Evolutionary conservation across 1,140 invertebrate genomes (phyloP).

Genomic region (Drosophila azteca): DNA sequence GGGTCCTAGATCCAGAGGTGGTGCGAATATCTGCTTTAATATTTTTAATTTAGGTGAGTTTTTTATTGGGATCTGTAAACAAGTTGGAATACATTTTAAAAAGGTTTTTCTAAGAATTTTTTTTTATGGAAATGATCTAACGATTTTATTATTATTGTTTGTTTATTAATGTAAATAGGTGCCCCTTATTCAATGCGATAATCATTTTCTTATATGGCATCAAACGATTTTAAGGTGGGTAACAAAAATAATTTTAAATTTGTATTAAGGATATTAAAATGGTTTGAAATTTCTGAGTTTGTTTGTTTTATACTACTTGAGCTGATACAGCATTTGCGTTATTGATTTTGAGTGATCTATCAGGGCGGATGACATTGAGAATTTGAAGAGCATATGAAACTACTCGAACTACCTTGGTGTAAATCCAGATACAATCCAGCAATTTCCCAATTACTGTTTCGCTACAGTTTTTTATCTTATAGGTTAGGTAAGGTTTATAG

Average conservation of each 20-base stretch:
- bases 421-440: too few species aligned
- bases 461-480: too few species aligned
- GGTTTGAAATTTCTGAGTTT: slow-evolving; percentile 25
- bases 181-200: slow-evolving; percentile 32
- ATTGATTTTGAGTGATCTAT: too few species aligned
- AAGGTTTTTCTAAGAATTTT: slow-evolving; percentile 21
- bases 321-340: too few species aligned
- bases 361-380: too few species aligned
- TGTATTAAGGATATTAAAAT: slow-evolving; percentile 19
- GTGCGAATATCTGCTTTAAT: slow-evolving; percentile 1
- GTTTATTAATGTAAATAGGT: slow-evolving; percentile 12
- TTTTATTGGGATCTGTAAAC: slow-evolving; percentile 37
- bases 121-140: slow-evolving; percentile 15
- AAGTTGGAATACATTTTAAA: slow-evolving; percentile 12
- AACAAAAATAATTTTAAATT: slow-evolving; percentile 35
- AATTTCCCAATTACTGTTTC: too few species aligned
- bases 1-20: too few species aligned
- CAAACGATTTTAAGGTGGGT: slow-evolving; percentile 32
- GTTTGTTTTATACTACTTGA: slow-evolving; percentile 22
- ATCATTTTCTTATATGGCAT: slow-evolving; percentile 43
- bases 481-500: too few species aligned
- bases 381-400: too few species aligned
- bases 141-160: neutral
- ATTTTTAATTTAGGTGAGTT: slow-evolving; percentile 39
- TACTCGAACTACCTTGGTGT: too few species aligned